Base-by-base conservation (phyloP, 2,888 invertebrate genomes). In the Drosophila leonis region DNA sequence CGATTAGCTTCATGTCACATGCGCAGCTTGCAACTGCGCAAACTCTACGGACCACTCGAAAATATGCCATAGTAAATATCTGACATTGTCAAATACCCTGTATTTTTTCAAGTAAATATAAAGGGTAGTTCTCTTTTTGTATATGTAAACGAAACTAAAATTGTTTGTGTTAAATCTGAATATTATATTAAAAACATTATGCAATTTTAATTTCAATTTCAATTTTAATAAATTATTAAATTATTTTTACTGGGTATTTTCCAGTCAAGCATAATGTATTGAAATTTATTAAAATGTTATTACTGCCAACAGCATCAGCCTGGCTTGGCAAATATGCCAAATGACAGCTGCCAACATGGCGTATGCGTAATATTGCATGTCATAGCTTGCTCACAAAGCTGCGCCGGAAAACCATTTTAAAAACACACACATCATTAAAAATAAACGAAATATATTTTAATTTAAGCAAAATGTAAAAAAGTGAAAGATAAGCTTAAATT, bases 341-440 rank as follows among this genome's bases (percentile, higher is more conserved):
- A 63, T 66, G 76, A 59, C 80, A 80, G 66, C 51, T 77, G 76
- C 29, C 76, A 71, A 13, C 77, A 42, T 44, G 63, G 66, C 61
- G 77, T 77, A 77, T 77, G 77, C 61, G 77, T 76, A 65, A 78
- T 80, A 78, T 80, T 62, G 72, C 77, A 63, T 64, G 69, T 60
- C 74, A 74, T 52, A 41, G 48, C 54, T 37, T 27, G 29, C 55
- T 10, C 31, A 39, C 35, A 18, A 46, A 39, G 42, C 42, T 49
- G 33, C n/a, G 18, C 29, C 7, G 20, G 35, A 44, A 39, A 27
- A 9, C 15, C 60, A 42, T 42, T 31, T 20, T 41, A 33, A 27
- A 42, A 29, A 27, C n/a, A 41, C 0, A 15, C 7, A 24, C 15
- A 46, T n/a, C 41, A 41, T 31, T 49, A 33, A 56, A 61, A 42